Base-by-base conservation (phyloP, 2,797 vertebrate genomes). In the Rhinogobio ventralis region DNA sequence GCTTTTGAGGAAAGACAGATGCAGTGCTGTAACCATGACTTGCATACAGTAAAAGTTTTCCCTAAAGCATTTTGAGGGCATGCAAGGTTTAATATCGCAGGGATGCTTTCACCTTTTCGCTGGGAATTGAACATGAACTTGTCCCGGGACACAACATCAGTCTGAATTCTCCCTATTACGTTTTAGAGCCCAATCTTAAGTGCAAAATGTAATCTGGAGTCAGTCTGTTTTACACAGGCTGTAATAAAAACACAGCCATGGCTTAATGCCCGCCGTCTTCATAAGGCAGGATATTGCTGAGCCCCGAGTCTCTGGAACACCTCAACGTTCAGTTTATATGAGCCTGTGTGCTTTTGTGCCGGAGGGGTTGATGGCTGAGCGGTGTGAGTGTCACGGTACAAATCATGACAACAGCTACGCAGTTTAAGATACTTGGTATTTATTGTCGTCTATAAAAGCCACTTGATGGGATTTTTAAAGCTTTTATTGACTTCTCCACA, bases 211-310 rank as follows among this genome's bases (percentile, higher is more conserved):
- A 93, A 92, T 93, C 92, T 90, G 86, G 81, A 89, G 88, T 90
- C 86, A 80, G 87, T 89, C 89, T 92, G 73, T 87, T 90, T 92
- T 85, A 92, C 84, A 79, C 84, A 85, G 19, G 80, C 17, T 78
- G 91, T 90, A 91, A 93, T 94, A 93, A 93, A 93, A 93, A 67
- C 46, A 53, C 57, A 90, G 87, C 86, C 86, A 84, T 92, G 91
- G 90, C 89, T 64, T 81, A 49, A 87, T 75, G 92, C 90, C 89
- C 74, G 79, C 76, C 88, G 89, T 90, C 90, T 92, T 91, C 92
- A 90, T 90, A 91, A 91, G 90, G 85, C 91, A 91, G 91, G 90
- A 94, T 93, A 93, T 93, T 92, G 89, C 88, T 85, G 84, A 90
- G 87, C 74, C 86, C 86, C 62, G 87, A 85, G 86, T 88, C 88